Percentiles rank a stretch among this genome's conserved stretches.
Conservation (phyloP, 2,888 invertebrate genomes). For the Digitonthophagus gazella region DNA sequence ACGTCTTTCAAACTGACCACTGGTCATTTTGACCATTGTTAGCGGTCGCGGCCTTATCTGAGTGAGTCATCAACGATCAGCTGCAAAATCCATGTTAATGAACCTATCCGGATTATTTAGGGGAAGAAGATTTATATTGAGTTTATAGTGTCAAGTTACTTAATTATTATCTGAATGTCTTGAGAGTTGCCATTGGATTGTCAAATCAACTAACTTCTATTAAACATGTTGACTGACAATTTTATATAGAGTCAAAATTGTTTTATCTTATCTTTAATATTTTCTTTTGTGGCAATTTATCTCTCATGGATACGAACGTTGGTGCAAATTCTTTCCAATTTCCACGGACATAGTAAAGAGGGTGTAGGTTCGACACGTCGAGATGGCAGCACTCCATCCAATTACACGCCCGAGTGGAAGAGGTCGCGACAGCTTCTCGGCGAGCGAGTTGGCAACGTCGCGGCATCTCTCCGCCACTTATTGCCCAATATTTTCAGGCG, state of each 20-base stretch:
- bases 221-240: too few relatives aligned
- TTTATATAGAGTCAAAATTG: too few relatives aligned
- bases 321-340: neutral
- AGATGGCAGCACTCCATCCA: conserved; percentile 48
- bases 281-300: too few relatives aligned
- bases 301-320: too few relatives aligned
- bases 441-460: conserved; percentile 41
- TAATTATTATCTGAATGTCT: too few relatives aligned
- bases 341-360: neutral
- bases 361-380: too few relatives aligned
- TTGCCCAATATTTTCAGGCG: conserved; percentile 44
- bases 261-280: too few relatives aligned
- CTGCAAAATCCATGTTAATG: conserved; percentile 41
- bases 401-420: conserved; percentile 50
- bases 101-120: conserved; percentile 33
- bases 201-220: too few relatives aligned
- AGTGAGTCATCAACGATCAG: conserved; percentile 48
- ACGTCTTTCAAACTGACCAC: conserved; percentile 49
- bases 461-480: conserved; percentile 46
- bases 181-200: too few relatives aligned
- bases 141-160: neutral
- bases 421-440: conserved; percentile 51
- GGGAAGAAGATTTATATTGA: neutral
- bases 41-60: conserved; percentile 42
- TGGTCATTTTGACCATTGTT: conserved; percentile 46